These are phyloP conservation scores for Synergus umbraculus DNA, from an alignment of 2,888 invertebrate species.

Conservation along the genomic window DNA sequence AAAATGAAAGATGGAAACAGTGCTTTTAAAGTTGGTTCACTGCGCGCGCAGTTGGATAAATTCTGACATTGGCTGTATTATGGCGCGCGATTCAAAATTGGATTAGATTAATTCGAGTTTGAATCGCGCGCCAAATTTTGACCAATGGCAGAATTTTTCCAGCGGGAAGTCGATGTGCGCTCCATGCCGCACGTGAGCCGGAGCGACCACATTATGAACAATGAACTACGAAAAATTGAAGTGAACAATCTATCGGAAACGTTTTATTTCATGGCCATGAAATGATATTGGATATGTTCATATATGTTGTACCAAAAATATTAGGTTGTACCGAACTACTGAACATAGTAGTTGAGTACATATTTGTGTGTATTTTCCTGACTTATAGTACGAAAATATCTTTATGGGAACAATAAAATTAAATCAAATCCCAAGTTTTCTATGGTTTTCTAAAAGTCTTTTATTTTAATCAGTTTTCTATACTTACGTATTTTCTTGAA, in stretches of 20 bases:
- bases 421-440: background rate
- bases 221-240: background rate
- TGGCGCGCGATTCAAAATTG: no score
- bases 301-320: no score
- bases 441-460: background rate
- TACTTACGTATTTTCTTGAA: background rate
- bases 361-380: slow-evolving; percentile 20
- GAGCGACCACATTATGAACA: background rate
- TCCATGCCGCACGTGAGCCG: no score
- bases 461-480: background rate
- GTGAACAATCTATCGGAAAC: background rate
- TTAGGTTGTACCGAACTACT: no score
- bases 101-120: no score
- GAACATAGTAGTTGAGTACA: no score
- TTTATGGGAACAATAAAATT: background rate
- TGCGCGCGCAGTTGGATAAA: no score
- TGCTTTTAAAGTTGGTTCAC: no score
- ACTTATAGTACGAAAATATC: slow-evolving; percentile 15
- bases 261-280: slow-evolving; percentile 21
- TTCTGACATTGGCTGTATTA: no score
- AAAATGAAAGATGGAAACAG: no score
- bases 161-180: background rate
- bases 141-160: no score
- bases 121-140: no score
- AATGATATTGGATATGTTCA: background rate